Base-by-base conservation (phyloP, 2,888 invertebrate species). In the Drosophila anomalata region DNA sequence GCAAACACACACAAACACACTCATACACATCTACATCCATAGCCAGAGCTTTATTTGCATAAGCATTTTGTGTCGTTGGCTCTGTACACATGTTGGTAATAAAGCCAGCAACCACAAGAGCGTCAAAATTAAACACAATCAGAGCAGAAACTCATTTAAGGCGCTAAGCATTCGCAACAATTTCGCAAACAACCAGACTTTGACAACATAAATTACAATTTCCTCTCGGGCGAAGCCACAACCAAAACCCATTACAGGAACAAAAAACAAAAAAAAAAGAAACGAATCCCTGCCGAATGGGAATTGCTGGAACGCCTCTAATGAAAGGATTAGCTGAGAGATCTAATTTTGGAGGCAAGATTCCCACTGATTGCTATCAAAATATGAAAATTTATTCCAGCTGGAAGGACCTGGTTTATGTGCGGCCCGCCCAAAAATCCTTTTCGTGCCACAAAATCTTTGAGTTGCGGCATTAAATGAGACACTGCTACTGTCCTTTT, bases 91-190 rank as follows among this genome's bases (percentile, higher is more conserved):
- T 75, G 61, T 72, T 54, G 70, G 59, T 62, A 73, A 73, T 58
- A 67, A 59, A 71, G 59, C 50, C 61, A 24, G 52, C 58, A 61
- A 33, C 65, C 65, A 67, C 67, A 70, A 70, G 51, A 70, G 73
- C 69, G 70, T 62, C 68, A 74, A 80, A 83, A 88, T 86, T 88
- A 78, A 86, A 75, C 78, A 78, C 81, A 84, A 84, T 80, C 84
- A 86, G 88, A 83, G 84, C 84, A 84, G 88, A 88, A 84, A 86
- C 77, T 86, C 83, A 88, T 82, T 88, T 77, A 83, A 77, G 86
- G 83, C 88, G 83, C 72, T 78, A 79, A 88, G 83, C 69, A 75
- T 72, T 86, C 78, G 68, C 78, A 87, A 88, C 86, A 79, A 72
- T 79, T 79, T 78, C 58, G 79, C 68, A 67, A 74, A 86, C 77